These are phyloP conservation scores for Poecilia wingei DNA, from an alignment of 2,797 vertebrate genomes.

Conservation along the genomic window DNA sequence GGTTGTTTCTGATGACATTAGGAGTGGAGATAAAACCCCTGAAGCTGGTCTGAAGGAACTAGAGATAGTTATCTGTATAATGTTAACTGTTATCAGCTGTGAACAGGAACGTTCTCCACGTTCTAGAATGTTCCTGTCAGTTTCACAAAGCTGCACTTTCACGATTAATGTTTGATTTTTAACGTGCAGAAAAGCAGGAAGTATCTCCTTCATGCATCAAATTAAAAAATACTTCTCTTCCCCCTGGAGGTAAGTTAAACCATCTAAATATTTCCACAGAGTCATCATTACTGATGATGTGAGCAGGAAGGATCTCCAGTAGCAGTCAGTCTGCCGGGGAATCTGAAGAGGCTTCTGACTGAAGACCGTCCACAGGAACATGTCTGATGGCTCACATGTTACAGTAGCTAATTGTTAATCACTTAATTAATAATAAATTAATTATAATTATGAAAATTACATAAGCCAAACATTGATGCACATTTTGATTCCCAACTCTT, in stretches of 20 bases:
- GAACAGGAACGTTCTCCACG: no score
- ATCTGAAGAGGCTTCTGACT: background rate
- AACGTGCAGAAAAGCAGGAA: background rate
- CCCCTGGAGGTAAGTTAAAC: no score
- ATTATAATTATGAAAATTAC: no score
- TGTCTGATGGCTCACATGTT: no score
- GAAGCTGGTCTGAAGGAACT: constrained; percentile 59
- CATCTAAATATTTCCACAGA: no score
- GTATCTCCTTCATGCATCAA: background rate
- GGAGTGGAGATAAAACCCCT: constrained; percentile 60
- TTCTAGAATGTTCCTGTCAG: no score
- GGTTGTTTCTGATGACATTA: constrained; percentile 42
- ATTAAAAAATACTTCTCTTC: background rate
- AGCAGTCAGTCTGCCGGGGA: background rate
- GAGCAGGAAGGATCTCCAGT: background rate
- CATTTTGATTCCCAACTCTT: no score
- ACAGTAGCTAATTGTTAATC: no score
- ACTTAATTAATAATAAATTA: no score
- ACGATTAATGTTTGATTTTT: background rate
- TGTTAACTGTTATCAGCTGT: constrained; percentile 56
- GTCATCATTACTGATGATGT: no score
- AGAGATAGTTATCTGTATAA: constrained; percentile 72
- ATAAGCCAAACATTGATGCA: no score
- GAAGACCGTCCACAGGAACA: background rate
- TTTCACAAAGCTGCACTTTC: background rate